Evolutionary conservation across 2,113 vertebrate species (phyloP).

Genomic region (Nettapus auritus): DNA sequence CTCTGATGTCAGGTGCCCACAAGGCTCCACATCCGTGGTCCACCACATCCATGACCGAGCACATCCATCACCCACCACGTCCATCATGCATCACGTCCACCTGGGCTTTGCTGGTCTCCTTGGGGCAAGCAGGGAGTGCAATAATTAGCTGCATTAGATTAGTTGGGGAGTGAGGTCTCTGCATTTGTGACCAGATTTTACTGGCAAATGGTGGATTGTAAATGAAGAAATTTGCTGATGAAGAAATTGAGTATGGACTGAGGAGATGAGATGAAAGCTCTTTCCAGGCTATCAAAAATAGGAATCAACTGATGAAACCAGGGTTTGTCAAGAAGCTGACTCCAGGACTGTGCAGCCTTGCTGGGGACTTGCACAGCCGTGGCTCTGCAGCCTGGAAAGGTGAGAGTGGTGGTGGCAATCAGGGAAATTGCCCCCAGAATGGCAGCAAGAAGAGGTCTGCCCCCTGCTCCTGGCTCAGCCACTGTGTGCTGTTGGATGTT

Average conservation of each 20-base stretch:
- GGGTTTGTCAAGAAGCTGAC: background rate
- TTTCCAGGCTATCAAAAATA: background rate
- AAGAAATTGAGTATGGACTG: background rate
- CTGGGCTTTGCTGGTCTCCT: too few species aligned
- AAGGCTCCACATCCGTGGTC: too few species aligned
- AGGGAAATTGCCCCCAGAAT: too few species aligned
- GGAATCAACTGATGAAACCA: background rate
- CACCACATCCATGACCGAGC: too few species aligned
- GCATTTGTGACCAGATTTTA: accelerated
- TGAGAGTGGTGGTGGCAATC: background rate
- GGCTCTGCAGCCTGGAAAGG: background rate
- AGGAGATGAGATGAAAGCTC: background rate
- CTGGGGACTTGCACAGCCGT: background rate
- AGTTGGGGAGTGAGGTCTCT: background rate
- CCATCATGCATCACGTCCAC: too few species aligned
- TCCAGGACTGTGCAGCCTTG: background rate
- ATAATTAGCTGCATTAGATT: background rate
- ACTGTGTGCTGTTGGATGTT: background rate
- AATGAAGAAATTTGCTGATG: background rate
- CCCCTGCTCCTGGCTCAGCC: too few species aligned
- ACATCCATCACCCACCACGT: too few species aligned
- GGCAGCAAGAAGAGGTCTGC: background rate
- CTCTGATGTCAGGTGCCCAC: too few species aligned
- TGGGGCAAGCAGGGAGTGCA: too few species aligned
- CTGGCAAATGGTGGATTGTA: background rate